Conservation (phyloP, 2,797 vertebrate species). For the Masticophis lateralis region DNA sequence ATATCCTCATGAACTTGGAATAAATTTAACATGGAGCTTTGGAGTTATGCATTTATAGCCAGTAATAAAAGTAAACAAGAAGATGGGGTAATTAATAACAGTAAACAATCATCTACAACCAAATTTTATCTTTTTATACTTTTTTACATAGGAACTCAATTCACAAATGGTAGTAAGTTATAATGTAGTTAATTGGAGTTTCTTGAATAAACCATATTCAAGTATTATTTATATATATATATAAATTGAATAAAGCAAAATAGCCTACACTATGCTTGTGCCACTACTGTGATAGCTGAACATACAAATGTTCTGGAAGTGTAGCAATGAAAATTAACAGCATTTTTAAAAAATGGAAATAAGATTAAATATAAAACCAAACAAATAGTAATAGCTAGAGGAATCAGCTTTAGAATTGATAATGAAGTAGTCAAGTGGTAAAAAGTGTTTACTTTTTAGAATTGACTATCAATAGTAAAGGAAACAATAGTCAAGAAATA, state of each 20-base stretch:
- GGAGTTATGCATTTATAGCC: not conserved
- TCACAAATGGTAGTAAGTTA: not conserved
- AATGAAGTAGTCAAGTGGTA: not conserved
- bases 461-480: not conserved
- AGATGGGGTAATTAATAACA: not conserved
- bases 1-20: not conserved
- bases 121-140: not conserved
- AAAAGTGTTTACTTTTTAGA: not conserved
- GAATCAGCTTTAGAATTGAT: not conserved
- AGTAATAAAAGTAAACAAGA: not conserved
- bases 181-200: not conserved
- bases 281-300: not conserved
- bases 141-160: not conserved
- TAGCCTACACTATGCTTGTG: not conserved
- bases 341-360: not conserved
- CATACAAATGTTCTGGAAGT: not conserved
- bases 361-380: not conserved
- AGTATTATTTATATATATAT: too few relatives aligned
- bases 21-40: not conserved
- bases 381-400: not conserved
- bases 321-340: not conserved
- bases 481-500: not conserved
- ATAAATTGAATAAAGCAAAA: too few relatives aligned
- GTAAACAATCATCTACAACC: not conserved
- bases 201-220: not conserved